Percentiles rank a stretch among this genome's conserved stretches.
Evolutionary conservation across 2,888 invertebrate genomes (phyloP).

Genomic region (Mamestra brassicae): DNA sequence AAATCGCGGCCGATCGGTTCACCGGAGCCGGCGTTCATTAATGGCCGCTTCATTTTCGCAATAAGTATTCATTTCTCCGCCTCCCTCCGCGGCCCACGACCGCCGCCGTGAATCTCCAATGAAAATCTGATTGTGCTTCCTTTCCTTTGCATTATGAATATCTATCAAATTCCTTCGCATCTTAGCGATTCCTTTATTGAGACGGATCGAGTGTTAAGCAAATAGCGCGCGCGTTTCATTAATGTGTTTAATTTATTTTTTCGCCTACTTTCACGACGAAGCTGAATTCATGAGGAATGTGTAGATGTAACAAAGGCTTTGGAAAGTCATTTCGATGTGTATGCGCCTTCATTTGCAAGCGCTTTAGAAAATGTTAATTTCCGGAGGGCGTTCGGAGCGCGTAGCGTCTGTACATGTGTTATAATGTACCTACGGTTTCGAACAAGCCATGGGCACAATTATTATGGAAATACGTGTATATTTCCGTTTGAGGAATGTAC

Average conservation of each 20-base stretch:
- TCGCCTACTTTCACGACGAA: slow-evolving; percentile 61
- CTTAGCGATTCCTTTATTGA: slow-evolving; percentile 81
- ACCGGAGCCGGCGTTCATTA: slow-evolving; percentile 84
- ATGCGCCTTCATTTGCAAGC: slow-evolving; percentile 80
- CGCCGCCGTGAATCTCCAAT: slow-evolving; percentile 77
- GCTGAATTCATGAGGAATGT: slow-evolving; percentile 71
- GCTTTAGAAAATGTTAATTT: slow-evolving; percentile 85
- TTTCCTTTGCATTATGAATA: slow-evolving; percentile 87
- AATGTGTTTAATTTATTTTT: slow-evolving; percentile 76
- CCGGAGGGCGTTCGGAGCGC: slow-evolving; percentile 73
- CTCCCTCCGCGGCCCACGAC: slow-evolving; percentile 64
- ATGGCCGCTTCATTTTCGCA: slow-evolving; percentile 88
- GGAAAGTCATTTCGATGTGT: slow-evolving; percentile 80
- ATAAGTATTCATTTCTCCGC: slow-evolving; percentile 89
- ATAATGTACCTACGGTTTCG: slow-evolving; percentile 55
- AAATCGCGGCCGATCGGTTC: slow-evolving; percentile 83
- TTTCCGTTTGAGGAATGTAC: slow-evolving; percentile 50
- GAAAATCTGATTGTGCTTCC: slow-evolving; percentile 89
- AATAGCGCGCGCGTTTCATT: slow-evolving; percentile 78
- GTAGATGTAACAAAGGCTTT: slow-evolving; percentile 76
- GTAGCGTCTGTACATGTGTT: slow-evolving; percentile 57
- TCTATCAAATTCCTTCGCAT: slow-evolving; percentile 82
- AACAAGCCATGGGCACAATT: slow-evolving; percentile 56
- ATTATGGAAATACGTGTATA: slow-evolving; percentile 59
- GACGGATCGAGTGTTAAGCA: slow-evolving; percentile 78